Evolutionary conservation across 2,797 vertebrate genomes (phyloP), one percentile per base, ranked within the genome.

Genomic region (Prionace glauca): DNA sequence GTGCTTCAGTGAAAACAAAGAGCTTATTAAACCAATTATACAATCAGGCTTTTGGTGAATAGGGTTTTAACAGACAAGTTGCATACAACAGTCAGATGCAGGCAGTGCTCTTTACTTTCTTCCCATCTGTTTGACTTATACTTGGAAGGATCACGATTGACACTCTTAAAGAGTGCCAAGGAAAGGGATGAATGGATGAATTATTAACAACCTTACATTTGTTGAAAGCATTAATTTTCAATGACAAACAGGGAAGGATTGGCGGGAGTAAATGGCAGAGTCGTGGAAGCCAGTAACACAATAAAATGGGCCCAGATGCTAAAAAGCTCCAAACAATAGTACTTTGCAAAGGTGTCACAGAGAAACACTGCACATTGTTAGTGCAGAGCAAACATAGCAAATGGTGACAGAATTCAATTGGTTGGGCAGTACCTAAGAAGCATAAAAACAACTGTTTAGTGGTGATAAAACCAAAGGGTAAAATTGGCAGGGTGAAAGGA

Each of bases 101-200:
- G 65, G 69, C 62, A 92, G 20, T 8, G n/a, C 65, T 69, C 65
- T 92, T 92, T 69, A 92, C 90, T 92, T 69, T 92, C 90, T 92
- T 92, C 36, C 90, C 90, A 92, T 92, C 90, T 92, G 90, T 92
- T 92, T 92, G 62, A 92, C 90, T 92, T 92, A 24, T 69, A 92
- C 65, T 92, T 92, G 90, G 62, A 92, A 92, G 65, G 90, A 92
- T 92, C 90, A 92, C 65, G 90, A 92, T n/a, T 92, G 90, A 92
- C 36, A 67, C 90, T 92, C 90, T 92, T 92, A 26, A 92, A 92
- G n/a, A 69, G 90, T 92, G 90, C 90, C 62, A 92, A 92, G 90
- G 90, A 92, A 45, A 65, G 90, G 90, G 36, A 67, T 92, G 65
- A 92, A 92, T 67, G 90, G 36, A 65, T 92, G 90, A 92, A 92